Evolutionary conservation across 2,113 vertebrate genomes (phyloP), one percentile per base, ranked within the genome.

Genomic region (Sula dactylatra): DNA sequence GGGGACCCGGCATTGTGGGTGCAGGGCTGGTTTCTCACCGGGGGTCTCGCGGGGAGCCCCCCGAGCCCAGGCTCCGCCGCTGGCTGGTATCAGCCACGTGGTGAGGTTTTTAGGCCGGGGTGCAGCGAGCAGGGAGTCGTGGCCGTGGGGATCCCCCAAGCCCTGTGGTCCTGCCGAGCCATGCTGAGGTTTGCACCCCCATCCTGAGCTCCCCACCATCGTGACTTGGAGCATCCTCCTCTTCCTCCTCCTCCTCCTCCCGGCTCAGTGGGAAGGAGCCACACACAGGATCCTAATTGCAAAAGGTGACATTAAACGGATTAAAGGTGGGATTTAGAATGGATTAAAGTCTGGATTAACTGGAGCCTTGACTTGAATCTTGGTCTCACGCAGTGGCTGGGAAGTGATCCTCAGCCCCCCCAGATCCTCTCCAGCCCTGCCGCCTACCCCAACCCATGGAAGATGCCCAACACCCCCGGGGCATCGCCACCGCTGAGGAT

Each of bases 101-200:
- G 26, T n/a, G 50, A 26, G 5, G 15, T 0, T 56, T 26, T 40
- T 3, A 2, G 62, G 34, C 10, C 1, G 3, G 52, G 31, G 29
- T 38, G 18, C 27, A 9, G 67, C 31, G 34, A 7, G 6, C 2
- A 3, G 29, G 16, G 27, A n/a, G 10, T 7, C 2, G 9, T 4
- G 58, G 42, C 32, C 2, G 1, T 2, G 7, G 29, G 56, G 21
- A 11, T 5, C 29, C n/a, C 31, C 11, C 2, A 2, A 42, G 17
- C 49, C 40, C 70, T 3, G 1, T 0, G 2, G 10, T 6, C 45
- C 50, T 29, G 1, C 40, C 2, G 9, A 32, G 34, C 42, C 0
- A 2, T 25, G 49, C 45, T 5, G 8, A 24, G 26, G 44, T 45
- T 52, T 31, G 62, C 29, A 12, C 13, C 36, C 86, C 29, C 26